Evolutionary conservation across 2,888 invertebrate species (phyloP), one percentile per base, ranked within the genome.

Genomic region (Cosmorhoe ocellata): DNA sequence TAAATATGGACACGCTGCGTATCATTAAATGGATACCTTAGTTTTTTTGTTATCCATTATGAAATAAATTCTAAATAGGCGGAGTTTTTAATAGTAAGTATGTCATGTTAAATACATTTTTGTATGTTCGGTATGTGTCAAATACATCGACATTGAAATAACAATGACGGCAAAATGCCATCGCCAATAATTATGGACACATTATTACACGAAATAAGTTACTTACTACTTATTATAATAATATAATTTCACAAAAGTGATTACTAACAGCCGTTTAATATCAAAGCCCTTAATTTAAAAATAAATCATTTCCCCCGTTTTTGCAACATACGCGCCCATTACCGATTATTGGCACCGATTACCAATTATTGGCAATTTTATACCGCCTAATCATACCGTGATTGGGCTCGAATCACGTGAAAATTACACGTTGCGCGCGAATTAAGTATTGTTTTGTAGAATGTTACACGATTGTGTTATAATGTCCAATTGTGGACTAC

Each of bases 381-480:
- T 53, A 63, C 48, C 44, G 48, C 55, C 67, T 65, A 74, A 73
- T 74, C 71, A 68, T 55, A 32, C 12, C 41, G 40, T 74, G 71
- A 74, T 69, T 66, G 68, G 53, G 3, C 32, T 58, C 61, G 58
- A 71, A 75, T 74, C 66, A 69, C 62, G 59, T 56, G 54, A 22
- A 75, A 74, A 74, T 74, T 69, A 58, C 66, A 59, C 41, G 53
- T 51, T 56, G 31, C 41, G 32, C 18, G 39, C 10, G 45, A 66
- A 65, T 66, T 58, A 74, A 72, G 66, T 71, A 71, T 63, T 68
- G 64, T 71, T 75, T 71, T 64, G 61, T 30, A 47, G 46, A 48
- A 59, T 55, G 34, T 40, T 39, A 34, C 31, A 37, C 32, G 39
- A n/a, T 37, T 39, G 24, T 43, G 39, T 22, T 36, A 22, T 7